These are phyloP conservation scores for Neomorphus geoffroyi DNA, from an alignment of 2,797 vertebrate species.

Conservation along the genomic window DNA sequence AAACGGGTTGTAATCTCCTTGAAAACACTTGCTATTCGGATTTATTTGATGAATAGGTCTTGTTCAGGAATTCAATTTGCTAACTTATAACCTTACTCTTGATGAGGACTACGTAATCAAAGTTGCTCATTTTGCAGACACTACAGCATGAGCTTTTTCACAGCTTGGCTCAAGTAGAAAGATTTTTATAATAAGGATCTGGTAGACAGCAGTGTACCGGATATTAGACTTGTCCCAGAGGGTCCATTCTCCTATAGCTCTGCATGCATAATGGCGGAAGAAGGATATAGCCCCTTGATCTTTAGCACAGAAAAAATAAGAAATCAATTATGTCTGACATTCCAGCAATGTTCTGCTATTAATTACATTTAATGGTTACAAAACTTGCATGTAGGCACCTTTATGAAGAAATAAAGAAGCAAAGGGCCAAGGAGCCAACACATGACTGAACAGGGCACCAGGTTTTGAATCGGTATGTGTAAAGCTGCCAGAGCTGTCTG, in stretches of 20 bases:
- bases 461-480: background rate
- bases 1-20: constrained; percentile 20
- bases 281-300: constrained; percentile 71
- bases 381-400: constrained; percentile 41
- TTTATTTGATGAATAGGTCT: constrained; percentile 58
- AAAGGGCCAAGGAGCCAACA: constrained; percentile 29
- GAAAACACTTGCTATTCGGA: constrained; percentile 53
- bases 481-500: constrained; percentile 20
- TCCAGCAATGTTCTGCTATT: constrained; percentile 68
- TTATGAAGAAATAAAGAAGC: constrained; percentile 37
- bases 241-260: constrained; percentile 68
- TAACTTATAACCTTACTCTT: constrained; percentile 51
- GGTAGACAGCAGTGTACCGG: constrained; percentile 54
- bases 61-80: constrained; percentile 59
- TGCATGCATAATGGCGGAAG: constrained; percentile 64
- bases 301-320: constrained; percentile 71
- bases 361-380: constrained; percentile 72
- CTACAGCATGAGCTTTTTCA: constrained; percentile 57
- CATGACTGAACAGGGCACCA: background rate
- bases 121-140: constrained; percentile 65
- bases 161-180: constrained; percentile 62
- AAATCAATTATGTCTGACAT: constrained; percentile 74
- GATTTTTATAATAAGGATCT: constrained; percentile 65
- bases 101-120: constrained; percentile 57
- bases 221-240: constrained; percentile 73